Percentiles rank a stretch among this genome's conserved stretches.
Conservation (phyloP, 2,888 invertebrate genomes). For the Phortica magna region DNA sequence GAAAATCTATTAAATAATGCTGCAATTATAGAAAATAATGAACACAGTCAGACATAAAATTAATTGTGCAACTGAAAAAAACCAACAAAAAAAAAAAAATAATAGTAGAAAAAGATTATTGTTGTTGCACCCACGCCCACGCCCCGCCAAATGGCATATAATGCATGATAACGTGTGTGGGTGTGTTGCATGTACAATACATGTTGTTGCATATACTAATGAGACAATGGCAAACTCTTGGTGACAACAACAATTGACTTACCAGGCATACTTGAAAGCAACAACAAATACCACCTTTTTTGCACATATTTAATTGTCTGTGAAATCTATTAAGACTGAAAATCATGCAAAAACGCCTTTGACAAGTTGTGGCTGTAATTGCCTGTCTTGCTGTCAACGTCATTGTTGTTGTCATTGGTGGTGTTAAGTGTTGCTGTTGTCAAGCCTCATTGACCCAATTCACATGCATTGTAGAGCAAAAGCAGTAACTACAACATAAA, state of each 20-base stretch:
- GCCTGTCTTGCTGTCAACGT: constrained; percentile 3
- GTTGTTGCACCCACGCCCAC: background rate
- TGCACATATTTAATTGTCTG: constrained; percentile 22
- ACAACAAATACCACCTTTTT: constrained; percentile 11
- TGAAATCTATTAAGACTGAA: constrained; percentile 19
- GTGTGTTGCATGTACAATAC: constrained; percentile 8
- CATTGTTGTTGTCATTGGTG: constrained; percentile 3
- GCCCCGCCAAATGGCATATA: background rate
- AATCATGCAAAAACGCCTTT: constrained; percentile 22
- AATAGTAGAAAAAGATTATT: constrained; percentile 36
- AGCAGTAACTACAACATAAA: background rate
- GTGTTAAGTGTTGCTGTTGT: background rate
- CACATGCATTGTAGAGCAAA: constrained; percentile 17
- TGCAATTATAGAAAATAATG: constrained; percentile 64
- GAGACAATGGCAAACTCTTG: background rate
- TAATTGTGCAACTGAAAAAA: constrained; percentile 55
- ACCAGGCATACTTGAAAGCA: background rate
- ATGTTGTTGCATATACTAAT: constrained; percentile 1
- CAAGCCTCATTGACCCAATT: constrained; percentile 18
- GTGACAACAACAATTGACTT: constrained; percentile 7
- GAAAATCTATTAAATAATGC: constrained; percentile 23
- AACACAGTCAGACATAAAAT: constrained; percentile 60
- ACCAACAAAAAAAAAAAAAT: constrained; percentile 26
- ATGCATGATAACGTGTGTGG: constrained; percentile 14
- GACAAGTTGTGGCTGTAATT: constrained; percentile 24